Evolutionary conservation across 2,113 vertebrate genomes (phyloP).

Genomic region (Solea senegalensis): DNA sequence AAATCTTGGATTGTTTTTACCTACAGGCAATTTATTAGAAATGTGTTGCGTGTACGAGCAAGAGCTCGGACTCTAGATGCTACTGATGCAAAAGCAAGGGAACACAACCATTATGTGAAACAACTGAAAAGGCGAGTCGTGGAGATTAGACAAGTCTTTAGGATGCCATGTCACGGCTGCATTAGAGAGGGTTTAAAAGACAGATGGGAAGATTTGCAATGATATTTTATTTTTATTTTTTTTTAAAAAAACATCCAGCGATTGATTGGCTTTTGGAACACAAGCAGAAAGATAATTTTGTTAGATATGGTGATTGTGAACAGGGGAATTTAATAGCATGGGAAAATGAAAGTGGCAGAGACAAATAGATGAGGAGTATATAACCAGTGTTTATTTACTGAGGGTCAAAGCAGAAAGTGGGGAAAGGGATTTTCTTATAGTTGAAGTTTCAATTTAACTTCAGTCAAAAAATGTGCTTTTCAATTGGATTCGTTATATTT

Average conservation of each 20-base stretch:
- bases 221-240: neutral
- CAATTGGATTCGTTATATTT: neutral
- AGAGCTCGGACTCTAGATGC: no score
- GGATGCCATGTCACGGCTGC: neutral
- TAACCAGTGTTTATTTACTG: neutral
- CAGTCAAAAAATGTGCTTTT: neutral
- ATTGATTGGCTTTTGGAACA: neutral
- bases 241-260: neutral
- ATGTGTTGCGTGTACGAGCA: no score
- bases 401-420: neutral
- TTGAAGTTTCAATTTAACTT: neutral
- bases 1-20: no score
- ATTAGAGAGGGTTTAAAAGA: neutral
- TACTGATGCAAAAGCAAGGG: neutral
- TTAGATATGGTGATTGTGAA: neutral
- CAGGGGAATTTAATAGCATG: neutral
- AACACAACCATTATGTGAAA: neutral
- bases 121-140: neutral
- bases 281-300: neutral
- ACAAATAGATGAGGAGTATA: neutral
- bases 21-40: no score
- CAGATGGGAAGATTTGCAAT: neutral
- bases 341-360: neutral
- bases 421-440: neutral
- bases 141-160: neutral